Conservation (phyloP, 2,113 vertebrate species). For the Bostrychus sinensis region DNA sequence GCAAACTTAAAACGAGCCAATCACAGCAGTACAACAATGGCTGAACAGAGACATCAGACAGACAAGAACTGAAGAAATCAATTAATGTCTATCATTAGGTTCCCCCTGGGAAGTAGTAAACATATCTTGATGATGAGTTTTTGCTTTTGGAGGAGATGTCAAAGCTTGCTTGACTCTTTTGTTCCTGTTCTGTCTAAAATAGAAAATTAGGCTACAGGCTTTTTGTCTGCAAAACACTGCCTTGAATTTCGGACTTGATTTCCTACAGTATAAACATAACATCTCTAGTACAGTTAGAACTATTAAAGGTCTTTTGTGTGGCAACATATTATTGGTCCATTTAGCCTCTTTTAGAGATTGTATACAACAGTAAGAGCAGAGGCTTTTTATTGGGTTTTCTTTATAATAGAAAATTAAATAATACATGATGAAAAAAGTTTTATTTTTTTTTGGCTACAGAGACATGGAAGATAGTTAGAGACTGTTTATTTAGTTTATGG, state of each 20-base stretch:
- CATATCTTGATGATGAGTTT: conserved; percentile 18
- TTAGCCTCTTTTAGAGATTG: background rate
- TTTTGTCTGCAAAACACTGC: background rate
- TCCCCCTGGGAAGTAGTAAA: conserved; percentile 12
- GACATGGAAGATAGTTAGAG: no score
- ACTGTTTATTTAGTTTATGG: no score
- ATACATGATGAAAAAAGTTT: no score
- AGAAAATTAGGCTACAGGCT: background rate
- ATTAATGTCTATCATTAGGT: conserved; percentile 30
- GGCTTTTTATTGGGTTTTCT: no score
- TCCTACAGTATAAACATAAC: background rate
- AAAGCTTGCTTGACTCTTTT: background rate
- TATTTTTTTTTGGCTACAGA: no score
- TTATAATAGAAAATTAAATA: no score
- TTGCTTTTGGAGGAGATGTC: conserved; percentile 1
- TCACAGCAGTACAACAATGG: conserved; percentile 40
- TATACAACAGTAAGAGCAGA: no score
- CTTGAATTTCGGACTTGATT: background rate
- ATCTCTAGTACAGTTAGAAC: no score
- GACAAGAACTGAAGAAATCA: conserved; percentile 24
- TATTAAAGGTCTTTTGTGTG: no score
- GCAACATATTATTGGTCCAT: no score
- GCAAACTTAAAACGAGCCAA: conserved; percentile 19
- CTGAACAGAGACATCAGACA: conserved; percentile 42
- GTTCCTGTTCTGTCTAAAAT: background rate